Base-by-base conservation (phyloP, 2,888 invertebrate species). In the Drosophila tripunctata region DNA sequence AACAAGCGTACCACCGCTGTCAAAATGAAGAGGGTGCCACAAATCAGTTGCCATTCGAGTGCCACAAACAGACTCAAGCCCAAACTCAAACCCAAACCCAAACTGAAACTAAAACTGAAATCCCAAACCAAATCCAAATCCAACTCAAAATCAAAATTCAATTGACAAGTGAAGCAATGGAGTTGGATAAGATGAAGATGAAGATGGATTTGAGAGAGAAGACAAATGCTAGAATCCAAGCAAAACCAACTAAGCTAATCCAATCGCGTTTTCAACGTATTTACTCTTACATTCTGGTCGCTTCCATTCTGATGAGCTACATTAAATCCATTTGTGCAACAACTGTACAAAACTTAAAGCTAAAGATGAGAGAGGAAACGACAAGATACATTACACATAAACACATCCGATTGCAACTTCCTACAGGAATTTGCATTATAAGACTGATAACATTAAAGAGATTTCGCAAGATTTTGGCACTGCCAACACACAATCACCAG, bases 371-470 rank as follows among this genome's bases (percentile, higher is more conserved):
- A 30, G 21, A 17, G 55, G 33, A 15, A 36, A n/a, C 47, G 47
- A 47, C 14, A 14, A 14, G 31, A 30, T 19, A 33, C 24, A 5
- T 45, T 27, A 47, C 27, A 55, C n/a, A 38, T 30, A 56, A 12
- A 12, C 31, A 15, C 45, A 45, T 33, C 33, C 40, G 45, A 21
- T 38, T 57, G 68, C 70, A 69, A 63, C 63, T 57, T 69, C 70
- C 58, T 41, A 48, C 77, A 85, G 89, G 87, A 88, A 90, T 89
- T 89, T 89, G 89, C 90, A 89, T 80, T 87, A 89, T 90, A 89
- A 89, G 89, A 89, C 89, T 89, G 89, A 89, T 90, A 89, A 87
- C 82, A 88, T 89, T 90, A 89, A 89, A 83, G 70, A 88, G 88
- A 88, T 82, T 89, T 87, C 87, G 78, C 73, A 78, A 82, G 75